Percentiles rank a stretch among this genome's conserved stretches.
phyloP scores from a whole-genome alignment of 2,113 vertebrate genomes.

The Sprattus sprattus region DNA sequence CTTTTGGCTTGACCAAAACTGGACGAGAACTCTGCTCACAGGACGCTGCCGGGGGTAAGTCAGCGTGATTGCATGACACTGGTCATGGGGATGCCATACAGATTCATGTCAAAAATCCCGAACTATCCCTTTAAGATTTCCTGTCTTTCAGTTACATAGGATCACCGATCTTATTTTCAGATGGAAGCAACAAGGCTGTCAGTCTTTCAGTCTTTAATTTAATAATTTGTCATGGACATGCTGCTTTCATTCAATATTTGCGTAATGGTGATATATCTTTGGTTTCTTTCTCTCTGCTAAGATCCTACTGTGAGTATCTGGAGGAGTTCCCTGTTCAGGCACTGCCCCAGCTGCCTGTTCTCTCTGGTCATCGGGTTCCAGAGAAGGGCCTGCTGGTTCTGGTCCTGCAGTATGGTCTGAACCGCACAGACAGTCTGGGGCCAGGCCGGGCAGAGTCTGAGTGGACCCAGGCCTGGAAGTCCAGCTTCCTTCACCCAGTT shows the following conservation, averaged over 20 bases:
- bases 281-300: slow-evolving; percentile 33
- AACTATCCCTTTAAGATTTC: not conserved
- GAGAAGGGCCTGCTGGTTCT: slow-evolving; percentile 81
- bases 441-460: slow-evolving; percentile 83
- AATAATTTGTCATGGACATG: not conserved
- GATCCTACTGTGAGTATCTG: slow-evolving; percentile 80
- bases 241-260: not conserved
- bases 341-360: slow-evolving; percentile 77
- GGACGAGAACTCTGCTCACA: too few relatives aligned
- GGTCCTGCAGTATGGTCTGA: slow-evolving; percentile 89
- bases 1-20: too few relatives aligned
- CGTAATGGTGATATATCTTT: not conserved
- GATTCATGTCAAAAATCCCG: too few relatives aligned
- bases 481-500: slow-evolving; percentile 95
- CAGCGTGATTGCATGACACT: too few relatives aligned
- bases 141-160: not conserved
- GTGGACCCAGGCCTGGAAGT: slow-evolving; percentile 86
- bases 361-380: slow-evolving; percentile 76
- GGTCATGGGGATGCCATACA: too few relatives aligned
- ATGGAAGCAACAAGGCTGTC: not conserved
- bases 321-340: slow-evolving; percentile 88
- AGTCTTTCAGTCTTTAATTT: too few relatives aligned
- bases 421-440: slow-evolving; percentile 76
- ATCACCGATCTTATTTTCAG: not conserved
- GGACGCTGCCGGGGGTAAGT: too few relatives aligned